Evolutionary conservation across 2,888 invertebrate species (phyloP), one percentile per base, ranked within the genome.

Genomic region (Cosmopolites sordidus): DNA sequence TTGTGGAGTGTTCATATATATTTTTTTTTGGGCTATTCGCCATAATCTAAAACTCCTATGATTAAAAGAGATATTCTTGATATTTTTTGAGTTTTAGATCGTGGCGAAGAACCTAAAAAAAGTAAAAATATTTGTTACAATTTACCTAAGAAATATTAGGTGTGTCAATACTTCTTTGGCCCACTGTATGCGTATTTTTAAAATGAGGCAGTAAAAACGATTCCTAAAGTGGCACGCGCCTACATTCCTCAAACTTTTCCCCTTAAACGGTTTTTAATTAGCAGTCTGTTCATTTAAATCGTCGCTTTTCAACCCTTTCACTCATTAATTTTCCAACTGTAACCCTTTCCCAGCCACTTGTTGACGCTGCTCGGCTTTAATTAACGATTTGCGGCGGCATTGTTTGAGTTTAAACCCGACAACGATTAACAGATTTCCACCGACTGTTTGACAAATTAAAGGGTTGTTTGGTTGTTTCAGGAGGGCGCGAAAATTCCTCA

Each of bases 401-500:
- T 40, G 40, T 40, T 16, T 16, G 40, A 40, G 15, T 40, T 14
- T 40, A 16, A 40, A 40, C n/a, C 37, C 3, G 37, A 4, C 37
- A n/a, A 16, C 15, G 3, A 40, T 15, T 16, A 40, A 16, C 14
- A 12, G 37, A n/a, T 37, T 37, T 37, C n/a, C 14, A 11, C 14
- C 17, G 33, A 40, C 5, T 14, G 16, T 40, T 40, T 40, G 40
- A 40, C 40, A 40, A 40, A 40, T 40, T 40, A 40, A 56, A 57
- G 59, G 60, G 63, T 60, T 59, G 63, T 62, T 64, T 60, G 59
- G 55, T 50, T n/a, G n/a, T n/a, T n/a, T n/a, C 60, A 40, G 40
- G 16, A 16, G 40, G 40, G 40, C n/a, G 8, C 15, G 40, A 40
- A 33, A 33, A 33, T 33, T 33, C 33, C 33, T n/a, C 22, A 22